Base-by-base conservation (phyloP, 1,140 invertebrate species). In the Diplogasteroides magnus region DNA sequence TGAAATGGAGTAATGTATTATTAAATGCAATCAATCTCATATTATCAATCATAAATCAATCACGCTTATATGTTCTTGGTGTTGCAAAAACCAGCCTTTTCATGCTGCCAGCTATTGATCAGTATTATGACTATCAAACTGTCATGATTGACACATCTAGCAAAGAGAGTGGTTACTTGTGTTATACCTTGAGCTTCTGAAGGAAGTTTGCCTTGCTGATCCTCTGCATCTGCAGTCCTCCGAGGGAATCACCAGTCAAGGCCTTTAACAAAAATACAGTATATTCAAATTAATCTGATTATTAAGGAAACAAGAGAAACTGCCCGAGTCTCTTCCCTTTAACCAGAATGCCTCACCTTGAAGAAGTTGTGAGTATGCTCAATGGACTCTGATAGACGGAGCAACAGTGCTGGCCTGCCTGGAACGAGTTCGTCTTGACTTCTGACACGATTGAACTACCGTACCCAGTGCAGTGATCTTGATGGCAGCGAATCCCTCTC, bases 401-500 rank as follows among this genome's bases (percentile, higher is more conserved):
- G 92, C 87, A 98, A 86, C 74, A 98, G 86, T 84, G 97, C 93
- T 70, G 96, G 96, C 83, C 94, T 88, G 76, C 95, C 37, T 48
- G 37, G 37, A 19, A 48, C 6, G 6, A 11, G 19, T 11, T 48
- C 37, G 37, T 11, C 19, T 11, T 48, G 37, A 48, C 6, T 48
- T 48, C 37, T 48, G 6, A 48, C 37, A 48, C 19, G 6, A 19
- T 11, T 11, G 6, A 48, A 48, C 37, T 48, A 48, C 19, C 37
- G 37, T 6, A 48, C 37, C 95, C 26, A 99, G 87, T 23, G 96
- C 96, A 32, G 96, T 98, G 78, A 99, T 84, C 87, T 98, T 98
- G 62, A 99, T 90, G 29, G 95, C 96, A 78, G 94, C 94, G 80
- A 98, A 92, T 59, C 96, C 96, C 31, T 93, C 93, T 60, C 91